Evolutionary conservation across 30 jellyfish, hydroid and myxozoan genomes (phyloP), one percentile per base, ranked within the genome.

Genomic region (Cassiopea xamachana): DNA sequence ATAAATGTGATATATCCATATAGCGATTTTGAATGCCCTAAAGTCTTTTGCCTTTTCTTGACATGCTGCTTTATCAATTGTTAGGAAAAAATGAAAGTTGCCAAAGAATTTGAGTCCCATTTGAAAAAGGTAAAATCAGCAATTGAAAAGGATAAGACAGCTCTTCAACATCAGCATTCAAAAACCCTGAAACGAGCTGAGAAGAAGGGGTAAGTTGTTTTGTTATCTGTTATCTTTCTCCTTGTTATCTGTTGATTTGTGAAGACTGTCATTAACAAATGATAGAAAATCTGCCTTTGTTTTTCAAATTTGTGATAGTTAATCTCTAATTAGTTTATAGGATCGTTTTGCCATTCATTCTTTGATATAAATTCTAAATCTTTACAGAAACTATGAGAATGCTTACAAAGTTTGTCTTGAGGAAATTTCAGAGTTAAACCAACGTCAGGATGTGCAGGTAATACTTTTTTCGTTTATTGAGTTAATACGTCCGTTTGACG

Each of bases 181-280:
- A 95, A 95, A 78, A 77, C 86, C n/a, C 90, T 95, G 86, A 95
- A 95, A 86, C 87, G 73, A 58, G 97, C 97, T 2, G 98, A 95
- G 72, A 95, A 88, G 86, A 92, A 91, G 1, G 97, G 99, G 99
- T 91, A 87, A 15, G 92, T 16, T 5, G 15, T 75, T 59, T 59
- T 59, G 69, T 14, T 6, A 59, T 59, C 14, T 6, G 13, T 59
- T 59, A 59, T 59, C 0, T 27, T 27, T 27, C 39, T 27, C 39
- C 39, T 27, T 27, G 39, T 27, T 27, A 27, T 27, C 39, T 27
- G 39, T 27, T 27, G 39, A 27, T 27, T 27, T 27, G 39, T 27
- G 39, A 27, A 27, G 39, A 27, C 39, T 27, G 39, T 27, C 39
- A 27, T 27, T 27, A 27, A 27, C 39, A 27, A 27, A 27, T 27